Base-by-base conservation (phyloP, 2,888 invertebrate genomes). In the Cheilosia scutellata region DNA sequence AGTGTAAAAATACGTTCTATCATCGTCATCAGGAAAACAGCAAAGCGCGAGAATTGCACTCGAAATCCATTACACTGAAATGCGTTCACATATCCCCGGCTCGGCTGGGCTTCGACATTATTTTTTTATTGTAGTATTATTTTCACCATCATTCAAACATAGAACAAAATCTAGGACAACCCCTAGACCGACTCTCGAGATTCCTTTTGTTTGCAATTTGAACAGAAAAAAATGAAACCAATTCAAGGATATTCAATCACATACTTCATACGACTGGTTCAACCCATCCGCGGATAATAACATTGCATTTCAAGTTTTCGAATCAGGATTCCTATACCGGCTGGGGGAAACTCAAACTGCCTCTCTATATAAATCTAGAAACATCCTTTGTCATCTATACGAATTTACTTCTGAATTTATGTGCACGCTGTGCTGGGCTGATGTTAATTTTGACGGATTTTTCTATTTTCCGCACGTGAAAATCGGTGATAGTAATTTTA, bases 11-110 rank as follows among this genome's bases (percentile, higher is more conserved):
- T 62, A 47, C 72, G 53, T 71, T 77, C 77, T 65, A 76, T 82
- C 82, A 76, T 53, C 47, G 31, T 70, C 65, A 58, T 44, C 82
- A 70, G 42, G 29, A 40, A 62, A 80, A 80, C 57, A 80, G 63
- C 53, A 77, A 25, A 71, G 53, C 37, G 55, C 63, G 42, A 58
- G 58, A 42, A 80, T 80, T 84, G 75, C 79, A 80, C 75, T 84
- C 79, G 80, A 84, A 80, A 75, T 65, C 84, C 80, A 80, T 84
- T 84, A 70, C 74, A 74, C 55, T 79, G 62, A 79, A 79, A 79
- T 79, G 72, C 79, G 62, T 68, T 83, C 60, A 55, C 42, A 9
- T 40, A 72, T 44, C 49, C 63, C 31, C 44, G 63, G 5, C 47
- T 16, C 42, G 57, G 63, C 55, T 66, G 31, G 20, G 60, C 29